Percentiles rank a stretch among this genome's conserved stretches.
phyloP scores from a whole-genome alignment of 1,140 invertebrate genomes.

The Anagrus nilaparvatae region DNA sequence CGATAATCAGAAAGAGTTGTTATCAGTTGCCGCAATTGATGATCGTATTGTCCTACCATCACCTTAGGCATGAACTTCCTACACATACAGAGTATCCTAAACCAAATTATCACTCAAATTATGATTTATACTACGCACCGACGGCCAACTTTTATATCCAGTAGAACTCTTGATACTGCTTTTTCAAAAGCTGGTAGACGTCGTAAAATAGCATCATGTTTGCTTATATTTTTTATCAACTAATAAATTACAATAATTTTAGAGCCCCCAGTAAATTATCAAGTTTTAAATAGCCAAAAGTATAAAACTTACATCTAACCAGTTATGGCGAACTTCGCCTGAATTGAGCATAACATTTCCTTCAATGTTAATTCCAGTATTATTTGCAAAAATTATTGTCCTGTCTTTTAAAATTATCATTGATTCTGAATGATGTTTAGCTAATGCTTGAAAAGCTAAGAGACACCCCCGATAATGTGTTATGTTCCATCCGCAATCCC shows the following conservation, averaged over 20 bases:
- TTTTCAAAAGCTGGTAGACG: slow-evolving; percentile 75
- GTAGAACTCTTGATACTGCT: slow-evolving; percentile 67
- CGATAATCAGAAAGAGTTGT: slow-evolving; percentile 74
- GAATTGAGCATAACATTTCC: slow-evolving; percentile 81
- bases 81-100: slow-evolving; percentile 42
- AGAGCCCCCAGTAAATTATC: background rate
- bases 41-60: slow-evolving; percentile 72
- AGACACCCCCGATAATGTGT: slow-evolving; percentile 77
- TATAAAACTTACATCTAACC: slow-evolving; percentile 64
- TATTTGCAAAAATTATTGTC: slow-evolving; percentile 72
- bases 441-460: slow-evolving; percentile 61
- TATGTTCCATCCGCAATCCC: slow-evolving; percentile 82
- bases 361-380: slow-evolving; percentile 79
- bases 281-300: slow-evolving; percentile 4
- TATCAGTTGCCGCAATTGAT: slow-evolving; percentile 67
- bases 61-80: slow-evolving; percentile 85
- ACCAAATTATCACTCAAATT: slow-evolving; percentile 35
- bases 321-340: slow-evolving; percentile 82
- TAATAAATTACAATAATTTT: slow-evolving; percentile 33
- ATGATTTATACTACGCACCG: slow-evolving; percentile 47
- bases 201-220: slow-evolving; percentile 60
- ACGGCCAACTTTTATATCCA: slow-evolving; percentile 72
- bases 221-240: slow-evolving; percentile 72
- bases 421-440: slow-evolving; percentile 56
- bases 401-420: slow-evolving; percentile 59